Evolutionary conservation across 2,797 vertebrate genomes (phyloP).

Genomic region (Sebastes diploproa): DNA sequence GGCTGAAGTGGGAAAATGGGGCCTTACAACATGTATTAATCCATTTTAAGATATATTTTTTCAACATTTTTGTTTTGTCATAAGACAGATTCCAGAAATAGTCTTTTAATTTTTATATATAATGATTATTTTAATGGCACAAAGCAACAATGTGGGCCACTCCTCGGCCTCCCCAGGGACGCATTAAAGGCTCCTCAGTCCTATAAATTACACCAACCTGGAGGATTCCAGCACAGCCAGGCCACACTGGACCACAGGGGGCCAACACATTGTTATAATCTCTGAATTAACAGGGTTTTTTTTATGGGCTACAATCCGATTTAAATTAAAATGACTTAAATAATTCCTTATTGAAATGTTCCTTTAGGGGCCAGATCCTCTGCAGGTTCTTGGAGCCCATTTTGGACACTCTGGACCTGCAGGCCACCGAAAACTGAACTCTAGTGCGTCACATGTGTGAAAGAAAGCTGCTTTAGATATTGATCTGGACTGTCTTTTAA

Average conservation of each 20-base stretch:
- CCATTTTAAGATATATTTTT: background rate
- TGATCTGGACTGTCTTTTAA: background rate
- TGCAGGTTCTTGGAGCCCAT: background rate
- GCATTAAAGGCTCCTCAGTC: slow-evolving; percentile 67
- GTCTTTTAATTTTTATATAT: background rate
- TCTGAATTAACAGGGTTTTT: background rate
- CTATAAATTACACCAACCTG: slow-evolving; percentile 64
- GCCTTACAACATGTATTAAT: background rate
- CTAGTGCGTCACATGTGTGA: background rate
- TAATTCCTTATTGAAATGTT: background rate
- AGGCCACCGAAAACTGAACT: slow-evolving; percentile 1
- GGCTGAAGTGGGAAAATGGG: background rate
- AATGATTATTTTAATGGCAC: background rate
- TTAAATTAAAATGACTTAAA: background rate
- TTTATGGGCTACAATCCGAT: background rate
- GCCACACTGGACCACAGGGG: background rate
- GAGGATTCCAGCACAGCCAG: slow-evolving; percentile 76
- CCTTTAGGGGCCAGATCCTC: background rate
- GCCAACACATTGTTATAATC: background rate
- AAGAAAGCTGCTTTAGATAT: background rate
- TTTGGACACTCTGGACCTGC: background rate
- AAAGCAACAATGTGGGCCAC: slow-evolving; percentile 22
- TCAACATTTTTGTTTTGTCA: background rate
- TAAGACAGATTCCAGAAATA: background rate
- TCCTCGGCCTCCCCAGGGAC: slow-evolving; percentile 64